Conservation (phyloP, 1,140 invertebrate species). For the Heliconius congener region DNA sequence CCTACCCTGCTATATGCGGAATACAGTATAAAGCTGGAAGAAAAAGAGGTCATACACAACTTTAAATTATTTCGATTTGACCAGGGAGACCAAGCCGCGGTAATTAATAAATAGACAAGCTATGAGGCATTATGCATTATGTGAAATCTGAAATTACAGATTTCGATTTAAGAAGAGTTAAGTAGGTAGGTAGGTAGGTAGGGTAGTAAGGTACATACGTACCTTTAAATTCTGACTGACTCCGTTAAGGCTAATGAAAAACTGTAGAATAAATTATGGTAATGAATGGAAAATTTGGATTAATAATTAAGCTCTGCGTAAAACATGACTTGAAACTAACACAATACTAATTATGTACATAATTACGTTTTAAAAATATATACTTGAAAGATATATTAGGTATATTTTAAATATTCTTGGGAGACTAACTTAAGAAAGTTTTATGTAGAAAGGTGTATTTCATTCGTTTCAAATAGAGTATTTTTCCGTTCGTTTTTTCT, state of each 20-base stretch:
- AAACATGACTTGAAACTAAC: background rate
- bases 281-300: conserved; percentile 11
- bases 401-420: background rate
- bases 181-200: too few species aligned
- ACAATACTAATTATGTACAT: conserved; percentile 39
- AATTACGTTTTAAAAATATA: conserved; percentile 16
- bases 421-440: background rate
- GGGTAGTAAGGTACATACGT: background rate
- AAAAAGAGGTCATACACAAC: too few species aligned
- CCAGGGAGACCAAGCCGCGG: too few species aligned
- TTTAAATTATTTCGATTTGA: too few species aligned
- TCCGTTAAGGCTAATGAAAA: background rate
- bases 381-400: background rate
- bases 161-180: background rate
- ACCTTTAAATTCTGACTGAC: background rate
- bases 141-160: background rate
- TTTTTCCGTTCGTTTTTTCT: too few species aligned
- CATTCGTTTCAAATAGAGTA: too few species aligned
- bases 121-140: too few species aligned
- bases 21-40: too few species aligned
- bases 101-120: too few species aligned
- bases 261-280: conserved; percentile 10
- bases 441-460: background rate
- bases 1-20: too few species aligned
- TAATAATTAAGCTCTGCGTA: conserved; percentile 3